Evolutionary conservation across 2,888 invertebrate genomes (phyloP), one percentile per base, ranked within the genome.

Genomic region (Tricholauxania praeusta): DNA sequence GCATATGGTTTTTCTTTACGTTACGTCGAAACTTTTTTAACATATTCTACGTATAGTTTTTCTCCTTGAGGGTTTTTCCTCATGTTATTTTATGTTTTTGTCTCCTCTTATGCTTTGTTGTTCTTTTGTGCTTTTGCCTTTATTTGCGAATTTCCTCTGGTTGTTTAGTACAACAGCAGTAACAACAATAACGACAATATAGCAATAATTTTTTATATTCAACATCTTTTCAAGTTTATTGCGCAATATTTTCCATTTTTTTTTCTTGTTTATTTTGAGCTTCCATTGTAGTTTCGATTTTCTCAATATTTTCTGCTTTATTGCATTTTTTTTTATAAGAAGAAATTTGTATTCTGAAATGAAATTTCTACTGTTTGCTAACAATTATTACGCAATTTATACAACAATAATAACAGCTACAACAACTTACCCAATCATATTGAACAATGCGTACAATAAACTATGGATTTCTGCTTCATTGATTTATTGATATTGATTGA

Each of bases 341-440:
- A 22, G n/a, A 51, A 51, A 22, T 14, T 53, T 19, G 2, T 19
- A 53, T 62, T 39, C 47, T 63, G 47, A 15, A 49, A 49, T 47
- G 12, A 22, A 22, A 19, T 64, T 49, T 17, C 22, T 12, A 12
- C 22, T 48, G 48, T 47, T n/a, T 66, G 47, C 47, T 55, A 47
- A 55, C 67, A 55, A 66, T 67, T 67, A 67, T 67, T 55, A 57
- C 55, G 67, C 67, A 55, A 19, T 67, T 67, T 57, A 51, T 66
- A 67, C 39, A 28, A 39, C n/a, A 60, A 60, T 8, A n/a, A 60
- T 60, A 60, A 28, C 39, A 12, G 7, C 5, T 10, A 59, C 59
- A 22, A 15, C 59, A 59, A 28, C 19, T 6, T 14, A 12, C 32
- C 14, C 32, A n/a, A 60, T 28, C 12, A 22, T n/a, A 28, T 12